Conservation (phyloP, 2,888 invertebrate species). For the Thumatha senex region DNA sequence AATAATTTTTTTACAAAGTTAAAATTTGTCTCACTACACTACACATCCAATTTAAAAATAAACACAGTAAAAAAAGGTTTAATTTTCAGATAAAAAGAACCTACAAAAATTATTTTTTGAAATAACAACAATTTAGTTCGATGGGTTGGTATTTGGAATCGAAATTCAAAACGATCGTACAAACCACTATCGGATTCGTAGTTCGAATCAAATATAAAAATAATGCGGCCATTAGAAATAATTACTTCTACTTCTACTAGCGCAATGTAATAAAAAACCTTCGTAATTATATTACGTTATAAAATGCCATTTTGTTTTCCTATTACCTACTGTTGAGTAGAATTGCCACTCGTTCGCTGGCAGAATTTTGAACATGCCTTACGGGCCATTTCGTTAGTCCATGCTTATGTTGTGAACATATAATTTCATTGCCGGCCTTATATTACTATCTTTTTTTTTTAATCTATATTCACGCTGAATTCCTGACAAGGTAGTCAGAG, state of each 20-base stretch:
- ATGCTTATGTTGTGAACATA: background rate
- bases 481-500: too few relatives aligned
- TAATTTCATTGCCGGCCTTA: background rate
- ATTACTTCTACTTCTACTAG: conserved; percentile 30
- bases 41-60: too few relatives aligned
- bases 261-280: conserved; percentile 17
- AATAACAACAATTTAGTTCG: too few relatives aligned
- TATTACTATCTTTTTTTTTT: too few relatives aligned
- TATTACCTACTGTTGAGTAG: conserved; percentile 7
- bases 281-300: conserved; percentile 31
- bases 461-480: too few relatives aligned
- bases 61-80: too few relatives aligned
- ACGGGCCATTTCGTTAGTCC: background rate
- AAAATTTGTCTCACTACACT: too few relatives aligned
- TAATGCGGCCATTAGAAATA: conserved; percentile 23
- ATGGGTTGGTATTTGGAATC: background rate
- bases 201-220: conserved; percentile 22
- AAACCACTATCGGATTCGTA: conserved; percentile 22
- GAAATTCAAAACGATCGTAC: conserved; percentile 19
- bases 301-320: conserved; percentile 27
- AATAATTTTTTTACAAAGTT: too few relatives aligned
- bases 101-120: too few relatives aligned
- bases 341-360: conserved; percentile 9
- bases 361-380: conserved; percentile 2
- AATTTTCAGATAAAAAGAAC: too few relatives aligned